Conservation (phyloP, 2,113 vertebrate species). For the Peromyscus polionotus region DNA sequence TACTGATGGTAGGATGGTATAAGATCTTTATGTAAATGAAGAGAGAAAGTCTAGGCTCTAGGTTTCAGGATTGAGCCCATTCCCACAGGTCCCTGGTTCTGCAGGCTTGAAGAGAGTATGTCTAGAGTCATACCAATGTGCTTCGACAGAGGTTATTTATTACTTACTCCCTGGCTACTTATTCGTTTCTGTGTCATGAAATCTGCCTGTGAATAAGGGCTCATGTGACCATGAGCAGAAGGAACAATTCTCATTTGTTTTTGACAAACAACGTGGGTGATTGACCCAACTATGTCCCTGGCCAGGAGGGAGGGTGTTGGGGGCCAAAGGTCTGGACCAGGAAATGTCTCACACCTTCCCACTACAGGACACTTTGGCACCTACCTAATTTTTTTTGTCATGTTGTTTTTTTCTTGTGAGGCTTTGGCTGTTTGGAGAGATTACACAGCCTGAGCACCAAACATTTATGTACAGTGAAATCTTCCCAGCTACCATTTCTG, state of each 20-base stretch:
- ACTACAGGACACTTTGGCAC: constrained; percentile 44
- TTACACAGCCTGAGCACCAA: constrained; percentile 49
- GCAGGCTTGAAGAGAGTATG: not conserved
- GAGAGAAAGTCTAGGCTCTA: not conserved
- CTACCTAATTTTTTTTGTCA: constrained; percentile 55
- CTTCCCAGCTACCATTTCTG: constrained; percentile 59
- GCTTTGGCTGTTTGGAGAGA: constrained; percentile 54
- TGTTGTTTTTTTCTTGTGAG: constrained; percentile 66
- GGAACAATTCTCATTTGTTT: constrained; percentile 70
- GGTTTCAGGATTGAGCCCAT: rapidly evolving
- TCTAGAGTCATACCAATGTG: not conserved
- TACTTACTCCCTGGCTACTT: not conserved
- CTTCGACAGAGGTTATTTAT: constrained; percentile 6
- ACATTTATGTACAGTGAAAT: constrained; percentile 62
- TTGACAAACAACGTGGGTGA: not conserved
- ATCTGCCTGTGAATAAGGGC: constrained; percentile 1
- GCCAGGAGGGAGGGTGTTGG: not conserved
- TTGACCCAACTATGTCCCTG: not conserved
- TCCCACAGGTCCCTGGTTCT: not conserved
- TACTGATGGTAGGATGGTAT: not conserved
- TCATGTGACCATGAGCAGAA: not conserved
- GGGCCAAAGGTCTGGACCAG: not conserved
- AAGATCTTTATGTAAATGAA: not conserved
- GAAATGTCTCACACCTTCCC: constrained; percentile 73
- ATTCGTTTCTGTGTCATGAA: constrained; percentile 61